Base-by-base conservation (phyloP, 2,888 invertebrate species). In the Noctuana brunneofusca region DNA sequence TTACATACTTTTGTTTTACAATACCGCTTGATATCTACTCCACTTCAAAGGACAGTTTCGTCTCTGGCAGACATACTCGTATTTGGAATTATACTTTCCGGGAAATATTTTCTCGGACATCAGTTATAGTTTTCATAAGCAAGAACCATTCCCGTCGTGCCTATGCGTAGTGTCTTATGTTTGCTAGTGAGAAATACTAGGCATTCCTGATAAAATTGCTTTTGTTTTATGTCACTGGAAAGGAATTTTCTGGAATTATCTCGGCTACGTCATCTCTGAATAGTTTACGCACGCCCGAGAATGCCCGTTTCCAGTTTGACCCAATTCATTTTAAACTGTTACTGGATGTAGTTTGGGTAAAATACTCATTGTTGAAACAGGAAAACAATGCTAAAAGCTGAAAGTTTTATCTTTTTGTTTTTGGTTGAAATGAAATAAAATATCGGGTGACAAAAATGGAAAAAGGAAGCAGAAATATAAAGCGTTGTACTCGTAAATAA, bases 121-220 rank as follows among this genome's bases (percentile, higher is more conserved):
- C 27, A 27, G 27, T 27, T 27, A 27, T 4, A 8, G 2, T 27
- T 2, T 35, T 12, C 38, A 14, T 38, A 38, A 14, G 6, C 14
- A 38, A 38, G 14, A 14, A 41, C 41, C 27, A 49, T 49, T 22
- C 27, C 8, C 1, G 49, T 12, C 46, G 16, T 46, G 20, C 24
- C 14, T 14, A 22, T 20, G 49, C 22, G 54, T 54, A 18, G 32
- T 60, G 60, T 14, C 32, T 49, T 22, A 14, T 32, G 22, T 58
- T 62, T 49, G 38, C 35, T 41, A 38, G 48, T 48, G 35, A 62
- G 48, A 27, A 62, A 60, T 27, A 58, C 55, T 24, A 55, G 16
- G 30, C 55, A 62, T 62, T 55, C 62, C 62, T 50, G 20, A 56
- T 56, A 56, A 56, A 62, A 56, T 50, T 56, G 62, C 62, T 55